Evolutionary conservation across 2,888 invertebrate species (phyloP).

Genomic region (Mystacides longicornis): DNA sequence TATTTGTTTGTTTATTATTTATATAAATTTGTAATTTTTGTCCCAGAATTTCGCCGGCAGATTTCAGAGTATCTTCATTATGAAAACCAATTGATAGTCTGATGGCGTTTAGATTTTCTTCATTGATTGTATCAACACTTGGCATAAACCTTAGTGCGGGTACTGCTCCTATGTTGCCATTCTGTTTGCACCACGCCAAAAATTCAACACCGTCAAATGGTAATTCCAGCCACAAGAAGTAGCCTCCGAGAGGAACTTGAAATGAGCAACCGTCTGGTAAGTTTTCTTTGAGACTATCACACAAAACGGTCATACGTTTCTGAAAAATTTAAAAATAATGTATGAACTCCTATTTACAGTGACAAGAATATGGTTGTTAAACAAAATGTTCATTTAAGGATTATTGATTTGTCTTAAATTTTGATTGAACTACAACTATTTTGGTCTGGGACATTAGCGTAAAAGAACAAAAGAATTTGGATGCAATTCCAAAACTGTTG

Average conservation of each 20-base stretch:
- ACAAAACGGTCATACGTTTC: slow-evolving; percentile 40
- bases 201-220: slow-evolving; percentile 41
- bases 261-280: slow-evolving; percentile 40
- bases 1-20: no score
- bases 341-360: no score
- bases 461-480: no score
- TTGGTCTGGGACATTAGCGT: no score
- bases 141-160: slow-evolving; percentile 17
- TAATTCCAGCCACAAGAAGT: slow-evolving; percentile 53
- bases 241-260: slow-evolving; percentile 47
- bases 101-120: slow-evolving; percentile 32
- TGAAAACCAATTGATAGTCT: slow-evolving; percentile 48
- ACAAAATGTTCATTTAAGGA: no score
- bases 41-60: slow-evolving; percentile 37
- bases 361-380: no score
- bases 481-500: no score
- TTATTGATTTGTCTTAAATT: no score
- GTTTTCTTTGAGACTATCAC: slow-evolving; percentile 35
- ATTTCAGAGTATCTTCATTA: slow-evolving; percentile 32
- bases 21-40: slow-evolving; percentile 33
- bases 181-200: slow-evolving; percentile 16
- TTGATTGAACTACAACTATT: no score
- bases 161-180: slow-evolving; percentile 18
- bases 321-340: slow-evolving; percentile 22
- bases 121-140: not conserved